These are phyloP conservation scores for Mormyrops attenuatus DNA, from an alignment of 2,797 vertebrate species.

Conservation along the genomic window DNA sequence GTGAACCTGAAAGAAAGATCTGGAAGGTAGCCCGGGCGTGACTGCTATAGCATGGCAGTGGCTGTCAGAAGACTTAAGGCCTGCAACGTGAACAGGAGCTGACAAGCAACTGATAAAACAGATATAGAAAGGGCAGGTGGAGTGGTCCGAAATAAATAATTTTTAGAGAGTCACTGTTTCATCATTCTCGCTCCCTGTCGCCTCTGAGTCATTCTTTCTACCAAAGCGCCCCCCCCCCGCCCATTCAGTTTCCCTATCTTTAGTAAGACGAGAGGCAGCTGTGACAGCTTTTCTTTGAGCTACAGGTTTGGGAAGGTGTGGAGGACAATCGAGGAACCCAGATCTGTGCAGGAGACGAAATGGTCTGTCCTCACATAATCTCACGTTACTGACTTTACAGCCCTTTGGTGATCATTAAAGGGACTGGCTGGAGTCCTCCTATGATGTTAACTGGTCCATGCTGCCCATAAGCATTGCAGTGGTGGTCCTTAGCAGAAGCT, in stretches of 20 bases:
- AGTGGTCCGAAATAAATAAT: neutral
- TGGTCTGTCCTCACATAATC: neutral
- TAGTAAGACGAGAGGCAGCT: neutral
- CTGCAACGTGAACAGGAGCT: neutral
- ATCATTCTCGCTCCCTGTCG: neutral
- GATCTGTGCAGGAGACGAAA: neutral
- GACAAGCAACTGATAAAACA: neutral
- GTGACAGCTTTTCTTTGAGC: neutral
- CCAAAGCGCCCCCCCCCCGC: neutral
- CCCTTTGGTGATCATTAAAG: neutral
- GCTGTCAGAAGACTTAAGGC: neutral
- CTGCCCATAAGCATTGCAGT: neutral
- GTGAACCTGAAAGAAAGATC: neutral
- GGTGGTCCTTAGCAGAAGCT: neutral
- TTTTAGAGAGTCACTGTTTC: neutral
- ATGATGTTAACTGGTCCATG: neutral
- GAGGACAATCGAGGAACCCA: neutral
- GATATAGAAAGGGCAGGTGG: neutral
- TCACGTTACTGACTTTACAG: neutral
- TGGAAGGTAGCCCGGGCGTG: neutral
- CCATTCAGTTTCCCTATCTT: neutral
- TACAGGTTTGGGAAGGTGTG: neutral
- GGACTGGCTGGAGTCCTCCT: neutral
- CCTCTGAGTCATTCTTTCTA: neutral
- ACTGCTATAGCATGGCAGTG: neutral